Evolutionary conservation across 2,113 vertebrate genomes (phyloP).

Genomic region (Nothoprocta perdicaria): DNA sequence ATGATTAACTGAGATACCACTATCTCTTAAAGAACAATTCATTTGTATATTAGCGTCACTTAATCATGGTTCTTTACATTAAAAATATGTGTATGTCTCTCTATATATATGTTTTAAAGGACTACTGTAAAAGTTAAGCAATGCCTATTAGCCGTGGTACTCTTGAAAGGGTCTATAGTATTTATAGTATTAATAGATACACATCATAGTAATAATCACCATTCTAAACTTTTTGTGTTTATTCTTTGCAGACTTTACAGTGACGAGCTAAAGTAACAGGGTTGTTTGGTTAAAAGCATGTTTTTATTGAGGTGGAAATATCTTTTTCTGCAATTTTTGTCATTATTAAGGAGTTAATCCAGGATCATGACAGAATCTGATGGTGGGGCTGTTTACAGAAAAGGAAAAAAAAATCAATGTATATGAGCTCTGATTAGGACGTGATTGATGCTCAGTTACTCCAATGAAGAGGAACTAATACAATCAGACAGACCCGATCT

Average conservation of each 20-base stretch:
- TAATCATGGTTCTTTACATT: not conserved
- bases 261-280: not conserved
- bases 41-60: not conserved
- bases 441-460: slow-evolving; percentile 72
- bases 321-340: not conserved
- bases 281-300: not conserved
- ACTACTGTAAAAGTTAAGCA: not conserved
- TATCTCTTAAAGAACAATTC: not conserved
- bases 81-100: too few relatives aligned
- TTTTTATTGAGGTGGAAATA: slow-evolving; percentile 6
- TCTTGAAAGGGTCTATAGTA: not conserved
- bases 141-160: not conserved
- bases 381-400: slow-evolving; percentile 12
- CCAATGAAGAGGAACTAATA: slow-evolving; percentile 66
- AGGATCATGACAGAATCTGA: not conserved
- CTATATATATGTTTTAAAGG: not conserved
- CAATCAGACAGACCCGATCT: slow-evolving; percentile 59
- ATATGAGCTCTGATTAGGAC: slow-evolving; percentile 60
- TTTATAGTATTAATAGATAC: not conserved
- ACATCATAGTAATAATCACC: not conserved
- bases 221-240: not conserved
- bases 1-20: not conserved
- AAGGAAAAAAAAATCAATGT: slow-evolving; percentile 44
- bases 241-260: not conserved
- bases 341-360: slow-evolving; percentile 9